phyloP scores from a whole-genome alignment of 2,888 invertebrate species.

The Pomacea canaliculata region DNA sequence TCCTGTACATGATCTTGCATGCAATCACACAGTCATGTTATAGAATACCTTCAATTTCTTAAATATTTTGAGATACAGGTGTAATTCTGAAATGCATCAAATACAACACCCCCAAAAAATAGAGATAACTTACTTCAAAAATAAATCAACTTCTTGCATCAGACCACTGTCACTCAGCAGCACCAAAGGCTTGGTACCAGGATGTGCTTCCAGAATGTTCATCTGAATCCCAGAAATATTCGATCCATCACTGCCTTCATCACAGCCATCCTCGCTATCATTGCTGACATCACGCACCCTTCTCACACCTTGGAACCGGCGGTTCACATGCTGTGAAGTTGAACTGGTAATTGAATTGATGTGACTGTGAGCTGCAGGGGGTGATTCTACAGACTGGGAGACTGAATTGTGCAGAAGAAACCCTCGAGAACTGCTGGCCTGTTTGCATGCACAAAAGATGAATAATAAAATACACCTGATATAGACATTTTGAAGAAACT shows the following conservation, averaged over 20 bases:
- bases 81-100: too few species aligned
- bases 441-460: too few species aligned
- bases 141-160: constrained; percentile 9
- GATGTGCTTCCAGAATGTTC: background rate
- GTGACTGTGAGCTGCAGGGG: background rate
- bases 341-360: background rate
- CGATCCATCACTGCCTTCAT: background rate
- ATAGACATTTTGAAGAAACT: too few species aligned
- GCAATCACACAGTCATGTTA: too few species aligned
- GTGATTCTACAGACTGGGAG: background rate
- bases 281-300: background rate
- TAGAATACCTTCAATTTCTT: too few species aligned
- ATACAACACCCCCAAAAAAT: too few species aligned
- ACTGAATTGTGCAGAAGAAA: background rate
- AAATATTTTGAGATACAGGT: too few species aligned
- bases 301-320: constrained; percentile 5
- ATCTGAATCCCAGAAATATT: background rate
- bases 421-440: background rate
- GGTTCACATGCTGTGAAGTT: constrained; percentile 5
- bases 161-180: background rate
- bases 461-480: too few species aligned
- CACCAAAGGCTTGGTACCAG: background rate
- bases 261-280: background rate
- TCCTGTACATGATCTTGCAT: too few species aligned
- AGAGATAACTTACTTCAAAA: constrained; percentile 17